These are phyloP conservation scores for Sminthopsis crassicaudata DNA, from an alignment of 2,113 vertebrate species.

Conservation along the genomic window DNA sequence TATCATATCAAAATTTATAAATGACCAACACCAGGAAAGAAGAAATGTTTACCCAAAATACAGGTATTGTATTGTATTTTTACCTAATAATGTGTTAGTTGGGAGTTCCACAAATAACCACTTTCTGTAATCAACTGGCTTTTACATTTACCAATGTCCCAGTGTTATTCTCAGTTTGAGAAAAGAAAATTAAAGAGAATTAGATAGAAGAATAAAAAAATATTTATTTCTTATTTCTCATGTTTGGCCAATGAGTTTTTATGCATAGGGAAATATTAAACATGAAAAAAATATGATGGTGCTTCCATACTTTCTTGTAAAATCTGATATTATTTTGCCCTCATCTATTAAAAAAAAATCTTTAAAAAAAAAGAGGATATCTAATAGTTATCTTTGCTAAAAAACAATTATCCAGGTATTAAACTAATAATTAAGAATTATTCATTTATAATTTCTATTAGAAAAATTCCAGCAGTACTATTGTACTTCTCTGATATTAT, in stretches of 20 bases:
- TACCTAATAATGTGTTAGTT: constrained; percentile 30
- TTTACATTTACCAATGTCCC: background rate
- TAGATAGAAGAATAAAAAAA: constrained; percentile 60
- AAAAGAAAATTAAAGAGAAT: constrained; percentile 52
- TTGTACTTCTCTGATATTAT: constrained; percentile 22
- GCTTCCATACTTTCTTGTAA: constrained; percentile 14
- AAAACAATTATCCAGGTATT: constrained; percentile 41
- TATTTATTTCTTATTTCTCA: constrained; percentile 36
- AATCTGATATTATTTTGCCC: constrained; percentile 30
- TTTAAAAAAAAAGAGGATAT: background rate
- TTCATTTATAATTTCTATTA: background rate
- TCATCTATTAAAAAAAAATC: constrained; percentile 46
- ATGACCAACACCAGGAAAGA: constrained; percentile 19
- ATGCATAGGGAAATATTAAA: constrained; percentile 54
- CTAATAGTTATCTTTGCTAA: constrained; percentile 24
- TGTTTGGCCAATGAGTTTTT: constrained; percentile 24
- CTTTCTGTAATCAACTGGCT: constrained; percentile 34
- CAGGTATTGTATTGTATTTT: constrained; percentile 16
- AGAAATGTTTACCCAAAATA: constrained; percentile 33
- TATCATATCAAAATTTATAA: constrained; percentile 27
- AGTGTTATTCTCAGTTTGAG: constrained; percentile 9
- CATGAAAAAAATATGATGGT: constrained; percentile 10
- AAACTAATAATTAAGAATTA: constrained; percentile 5
- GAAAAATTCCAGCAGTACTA: constrained; percentile 27
- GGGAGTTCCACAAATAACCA: constrained; percentile 40